A percentile compares a stretch with the other conserved stretches of the same genome.
Evolutionary conservation across 1,140 invertebrate species (phyloP).

Genomic region (Branchinecta lindahli): DNA sequence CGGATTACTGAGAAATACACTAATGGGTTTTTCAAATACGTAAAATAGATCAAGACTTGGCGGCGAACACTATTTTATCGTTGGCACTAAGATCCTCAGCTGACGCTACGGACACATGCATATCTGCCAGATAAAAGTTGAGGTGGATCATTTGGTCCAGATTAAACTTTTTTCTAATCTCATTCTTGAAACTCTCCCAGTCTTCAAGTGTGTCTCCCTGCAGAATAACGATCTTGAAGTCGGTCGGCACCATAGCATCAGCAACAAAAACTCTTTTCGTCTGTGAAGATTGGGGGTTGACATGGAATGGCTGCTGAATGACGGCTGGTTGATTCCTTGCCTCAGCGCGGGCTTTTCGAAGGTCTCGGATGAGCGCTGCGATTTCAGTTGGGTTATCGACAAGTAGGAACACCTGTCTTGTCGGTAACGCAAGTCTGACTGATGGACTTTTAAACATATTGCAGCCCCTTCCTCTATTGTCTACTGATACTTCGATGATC

Average conservation of each 20-base stretch:
- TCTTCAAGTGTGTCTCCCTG: not conserved
- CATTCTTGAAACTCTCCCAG: not conserved
- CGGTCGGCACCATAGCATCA: not conserved
- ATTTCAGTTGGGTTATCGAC: conserved; percentile 4
- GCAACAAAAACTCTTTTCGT: not conserved
- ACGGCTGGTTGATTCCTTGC: not conserved
- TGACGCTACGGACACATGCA: not conserved
- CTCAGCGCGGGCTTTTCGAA: not conserved
- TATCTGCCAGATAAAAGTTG: not conserved
- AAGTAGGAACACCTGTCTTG: not conserved
- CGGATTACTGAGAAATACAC: too few species aligned
- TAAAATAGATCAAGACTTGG: too few species aligned
- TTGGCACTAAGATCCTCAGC: not conserved
- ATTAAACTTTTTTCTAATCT: not conserved
- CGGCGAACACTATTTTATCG: not conserved
- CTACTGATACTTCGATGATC: not conserved
- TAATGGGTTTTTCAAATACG: too few species aligned
- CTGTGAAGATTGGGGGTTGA: not conserved
- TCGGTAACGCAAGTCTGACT: not conserved
- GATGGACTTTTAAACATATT: not conserved
- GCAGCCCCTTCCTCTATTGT: not conserved
- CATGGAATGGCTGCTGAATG: conserved; percentile 7
- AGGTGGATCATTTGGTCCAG: not conserved
- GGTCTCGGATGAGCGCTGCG: not conserved
- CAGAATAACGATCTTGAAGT: not conserved